phyloP scores from a whole-genome alignment of 1,140 invertebrate genomes.

The Solenopsis invicta region DNA sequence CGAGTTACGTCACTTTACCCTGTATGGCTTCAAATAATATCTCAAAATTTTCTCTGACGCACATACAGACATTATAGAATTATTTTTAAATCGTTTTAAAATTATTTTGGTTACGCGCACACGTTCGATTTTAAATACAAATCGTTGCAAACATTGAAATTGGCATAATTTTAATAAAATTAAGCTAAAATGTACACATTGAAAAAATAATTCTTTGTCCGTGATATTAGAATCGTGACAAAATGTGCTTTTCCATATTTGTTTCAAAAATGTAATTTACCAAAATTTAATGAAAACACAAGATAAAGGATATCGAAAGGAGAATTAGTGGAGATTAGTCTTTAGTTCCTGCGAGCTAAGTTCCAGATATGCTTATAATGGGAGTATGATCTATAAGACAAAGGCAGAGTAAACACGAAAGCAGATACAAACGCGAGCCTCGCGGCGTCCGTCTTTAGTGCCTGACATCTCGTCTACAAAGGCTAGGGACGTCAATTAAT shows the following conservation, averaged over 20 bases:
- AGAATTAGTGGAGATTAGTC: conserved; percentile 18
- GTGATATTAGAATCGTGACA: background rate
- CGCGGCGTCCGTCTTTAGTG: conserved; percentile 74
- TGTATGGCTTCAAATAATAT: conserved; percentile 39
- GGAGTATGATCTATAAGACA: conserved; percentile 70
- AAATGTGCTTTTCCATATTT: background rate
- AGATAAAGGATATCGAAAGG: conserved; percentile 2
- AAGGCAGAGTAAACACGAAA: conserved; percentile 70
- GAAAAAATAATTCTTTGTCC: background rate
- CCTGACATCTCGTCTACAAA: conserved; percentile 82
- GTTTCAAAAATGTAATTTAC: background rate
- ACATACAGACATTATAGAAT: background rate
- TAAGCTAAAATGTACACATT: background rate
- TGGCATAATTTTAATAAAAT: background rate
- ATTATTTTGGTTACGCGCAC: conserved; percentile 26
- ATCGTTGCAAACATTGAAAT: background rate
- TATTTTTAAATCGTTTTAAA: conserved; percentile 47
- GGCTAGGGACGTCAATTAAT: conserved; percentile 84
- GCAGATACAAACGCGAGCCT: conserved; percentile 75
- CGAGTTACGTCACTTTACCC: conserved; percentile 13
- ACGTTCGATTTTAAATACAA: conserved; percentile 8
- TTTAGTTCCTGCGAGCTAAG: conserved; percentile 43
- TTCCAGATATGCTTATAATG: conserved; percentile 29
- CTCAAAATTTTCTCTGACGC: conserved; percentile 32
- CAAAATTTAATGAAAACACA: background rate